Percentiles rank a stretch among this genome's conserved stretches.
phyloP scores from a whole-genome alignment of 1,140 invertebrate species.

The Helicoverpa zea region DNA sequence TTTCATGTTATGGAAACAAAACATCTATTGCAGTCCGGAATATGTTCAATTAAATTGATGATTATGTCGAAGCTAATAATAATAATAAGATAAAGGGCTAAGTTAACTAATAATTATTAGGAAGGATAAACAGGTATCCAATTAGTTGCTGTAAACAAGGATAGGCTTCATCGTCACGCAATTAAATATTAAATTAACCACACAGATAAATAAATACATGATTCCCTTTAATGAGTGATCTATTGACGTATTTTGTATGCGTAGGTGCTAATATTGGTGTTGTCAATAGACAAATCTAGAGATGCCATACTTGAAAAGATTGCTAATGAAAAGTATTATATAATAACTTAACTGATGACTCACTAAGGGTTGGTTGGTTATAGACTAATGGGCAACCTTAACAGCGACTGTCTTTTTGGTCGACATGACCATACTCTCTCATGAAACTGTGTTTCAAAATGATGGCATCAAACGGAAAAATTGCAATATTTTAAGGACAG shows the following conservation, averaged over 20 bases:
- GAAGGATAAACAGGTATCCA: conserved; percentile 17
- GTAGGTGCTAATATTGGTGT: neutral
- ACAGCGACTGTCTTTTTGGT: too few species aligned
- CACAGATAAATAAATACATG: neutral
- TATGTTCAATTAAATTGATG: neutral
- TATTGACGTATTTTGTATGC: neutral
- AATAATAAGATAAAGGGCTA: neutral
- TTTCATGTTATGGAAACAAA: neutral
- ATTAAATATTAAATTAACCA: conserved; percentile 24
- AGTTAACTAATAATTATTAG: conserved; percentile 5
- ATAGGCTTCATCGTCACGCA: neutral
- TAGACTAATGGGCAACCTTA: too few species aligned
- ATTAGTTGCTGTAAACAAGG: neutral
- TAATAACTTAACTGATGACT: too few species aligned
- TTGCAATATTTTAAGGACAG: too few species aligned
- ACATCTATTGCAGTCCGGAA: neutral
- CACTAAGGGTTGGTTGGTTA: too few species aligned
- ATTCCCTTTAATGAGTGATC: neutral
- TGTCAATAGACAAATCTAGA: too few species aligned
- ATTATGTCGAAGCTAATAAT: neutral
- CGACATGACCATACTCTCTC: too few species aligned
- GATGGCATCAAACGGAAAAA: too few species aligned
- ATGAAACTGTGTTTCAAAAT: too few species aligned
- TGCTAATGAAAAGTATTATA: too few species aligned
- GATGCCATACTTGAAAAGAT: too few species aligned